These are phyloP conservation scores for Bambusicola thoracicus DNA, from an alignment of 2,113 vertebrate species.

Conservation along the genomic window DNA sequence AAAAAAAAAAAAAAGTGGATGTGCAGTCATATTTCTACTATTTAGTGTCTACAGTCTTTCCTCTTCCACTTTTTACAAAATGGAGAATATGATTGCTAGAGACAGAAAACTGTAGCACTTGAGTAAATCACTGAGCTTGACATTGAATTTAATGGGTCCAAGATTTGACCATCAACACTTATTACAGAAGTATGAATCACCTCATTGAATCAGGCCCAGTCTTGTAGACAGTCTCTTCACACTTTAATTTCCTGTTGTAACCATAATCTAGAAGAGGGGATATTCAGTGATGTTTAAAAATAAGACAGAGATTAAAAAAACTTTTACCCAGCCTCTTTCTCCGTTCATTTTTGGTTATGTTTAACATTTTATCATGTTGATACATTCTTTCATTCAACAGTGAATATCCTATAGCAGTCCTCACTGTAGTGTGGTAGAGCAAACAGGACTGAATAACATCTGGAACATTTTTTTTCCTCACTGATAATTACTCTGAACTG, in stretches of 20 bases:
- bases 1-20: background rate
- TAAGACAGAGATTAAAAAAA: background rate
- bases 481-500: background rate
- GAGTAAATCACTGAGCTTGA: constrained; percentile 19
- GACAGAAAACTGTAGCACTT: constrained; percentile 8
- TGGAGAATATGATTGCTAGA: background rate
- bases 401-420: constrained; percentile 13
- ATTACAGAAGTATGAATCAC: constrained; percentile 30
- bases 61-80: constrained; percentile 1
- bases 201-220: background rate
- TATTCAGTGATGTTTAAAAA: constrained; percentile 27
- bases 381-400: constrained; percentile 11
- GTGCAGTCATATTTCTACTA: background rate
- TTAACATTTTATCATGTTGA: constrained; percentile 24
- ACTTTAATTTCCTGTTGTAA: constrained; percentile 66
- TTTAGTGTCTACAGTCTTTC: background rate
- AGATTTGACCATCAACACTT: constrained; percentile 23
- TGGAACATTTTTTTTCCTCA: constrained; percentile 44
- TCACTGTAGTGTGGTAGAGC: background rate
- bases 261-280: background rate
- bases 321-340: background rate
- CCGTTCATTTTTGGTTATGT: background rate
- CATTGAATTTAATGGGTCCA: constrained; percentile 47
- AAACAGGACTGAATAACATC: constrained; percentile 36
- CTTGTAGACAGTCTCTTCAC: constrained; percentile 34